A percentile compares a stretch with the other conserved stretches of the same genome.
phyloP scores from a whole-genome alignment of 2,113 vertebrate genomes.

The Trematocara nigrifrons region DNA sequence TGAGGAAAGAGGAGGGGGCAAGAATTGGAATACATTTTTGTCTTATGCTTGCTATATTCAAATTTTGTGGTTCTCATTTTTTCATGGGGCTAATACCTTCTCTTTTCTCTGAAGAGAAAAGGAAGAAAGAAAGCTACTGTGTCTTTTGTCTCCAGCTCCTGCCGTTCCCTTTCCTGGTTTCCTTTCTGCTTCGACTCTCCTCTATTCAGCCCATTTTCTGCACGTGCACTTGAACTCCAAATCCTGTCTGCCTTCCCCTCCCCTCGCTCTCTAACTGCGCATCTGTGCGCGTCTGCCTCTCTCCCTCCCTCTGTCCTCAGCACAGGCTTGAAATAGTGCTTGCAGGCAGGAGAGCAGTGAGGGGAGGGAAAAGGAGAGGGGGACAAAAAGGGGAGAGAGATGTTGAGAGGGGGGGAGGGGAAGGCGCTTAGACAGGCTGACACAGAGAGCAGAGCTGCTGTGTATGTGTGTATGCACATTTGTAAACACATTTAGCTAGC shows the following conservation, averaged over 20 bases:
- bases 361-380: constrained; percentile 58
- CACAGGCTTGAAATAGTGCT: constrained; percentile 71
- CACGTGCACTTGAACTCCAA: constrained; percentile 78
- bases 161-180: constrained; percentile 60
- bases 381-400: constrained; percentile 70
- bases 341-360: constrained; percentile 55
- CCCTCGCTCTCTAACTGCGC: constrained; percentile 41
- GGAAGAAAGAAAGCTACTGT: constrained; percentile 19
- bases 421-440: constrained; percentile 60
- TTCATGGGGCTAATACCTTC: constrained; percentile 41
- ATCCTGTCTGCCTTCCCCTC: constrained; percentile 68
- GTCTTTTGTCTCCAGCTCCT: constrained; percentile 49
- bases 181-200: constrained; percentile 56
- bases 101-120: constrained; percentile 6
- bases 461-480: constrained; percentile 11
- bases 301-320: constrained; percentile 32
- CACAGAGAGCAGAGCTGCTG: constrained; percentile 46
- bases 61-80: constrained; percentile 40
- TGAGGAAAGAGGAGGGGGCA: constrained; percentile 55
- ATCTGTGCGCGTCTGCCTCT: constrained; percentile 44
- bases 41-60: constrained; percentile 18
- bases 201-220: constrained; percentile 70
- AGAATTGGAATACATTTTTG: constrained; percentile 57
- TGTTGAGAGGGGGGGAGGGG: constrained; percentile 64
- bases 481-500: constrained; percentile 27